These are phyloP conservation scores for Ophiothrix spiculata DNA, from an alignment of 35 echinoderm and acorn worm species.

Conservation along the genomic window DNA sequence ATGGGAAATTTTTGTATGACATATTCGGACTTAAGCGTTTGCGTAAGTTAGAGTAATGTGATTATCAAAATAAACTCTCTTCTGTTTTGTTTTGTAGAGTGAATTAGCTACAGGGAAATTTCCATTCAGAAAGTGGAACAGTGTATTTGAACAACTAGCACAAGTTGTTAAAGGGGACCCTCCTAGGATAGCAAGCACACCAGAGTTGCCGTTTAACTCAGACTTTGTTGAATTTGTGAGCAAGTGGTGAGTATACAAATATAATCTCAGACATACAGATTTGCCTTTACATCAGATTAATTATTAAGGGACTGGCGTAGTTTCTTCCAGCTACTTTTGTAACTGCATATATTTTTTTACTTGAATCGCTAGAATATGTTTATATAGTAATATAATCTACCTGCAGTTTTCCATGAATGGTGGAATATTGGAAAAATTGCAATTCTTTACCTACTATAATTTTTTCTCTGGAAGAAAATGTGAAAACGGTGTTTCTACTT, in stretches of 20 bases:
- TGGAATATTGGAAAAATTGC: too few relatives aligned
- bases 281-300: background rate
- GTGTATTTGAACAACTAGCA: conserved; percentile 97
- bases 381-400: background rate
- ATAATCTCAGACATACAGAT: conserved; percentile 2
- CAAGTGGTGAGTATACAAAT: conserved; percentile 85
- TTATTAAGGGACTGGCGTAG: too few relatives aligned
- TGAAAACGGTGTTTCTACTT: too few relatives aligned
- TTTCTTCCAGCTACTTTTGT: too few relatives aligned
- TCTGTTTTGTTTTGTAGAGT: conserved; percentile 45
- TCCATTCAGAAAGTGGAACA: conserved; percentile 95
- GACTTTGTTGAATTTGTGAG: conserved; percentile 85
- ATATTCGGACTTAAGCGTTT: too few relatives aligned
- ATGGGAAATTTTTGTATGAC: too few relatives aligned
- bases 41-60: too few relatives aligned
- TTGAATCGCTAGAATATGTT: background rate
- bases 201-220: conserved; percentile 51
- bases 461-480: too few relatives aligned
- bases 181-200: conserved; percentile 48
- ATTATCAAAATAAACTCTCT: too few relatives aligned
- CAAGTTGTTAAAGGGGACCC: conserved; percentile 94
- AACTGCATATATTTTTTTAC: background rate
- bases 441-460: too few relatives aligned
- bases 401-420: background rate
- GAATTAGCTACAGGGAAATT: conserved; percentile 93